Conservation (phyloP, 2,797 vertebrate genomes). For the Tenualosa ilisha region DNA sequence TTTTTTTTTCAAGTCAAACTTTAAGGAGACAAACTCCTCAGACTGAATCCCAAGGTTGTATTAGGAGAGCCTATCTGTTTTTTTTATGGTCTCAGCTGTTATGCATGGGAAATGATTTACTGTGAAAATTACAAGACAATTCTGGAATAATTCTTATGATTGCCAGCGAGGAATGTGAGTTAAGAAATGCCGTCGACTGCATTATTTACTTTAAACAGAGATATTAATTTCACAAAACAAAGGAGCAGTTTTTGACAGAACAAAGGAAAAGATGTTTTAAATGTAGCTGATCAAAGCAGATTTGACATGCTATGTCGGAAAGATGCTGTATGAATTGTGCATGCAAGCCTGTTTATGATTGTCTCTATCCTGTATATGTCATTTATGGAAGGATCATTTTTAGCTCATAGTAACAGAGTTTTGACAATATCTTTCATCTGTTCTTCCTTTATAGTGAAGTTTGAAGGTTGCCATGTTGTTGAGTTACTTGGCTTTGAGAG, state of each 20-base stretch:
- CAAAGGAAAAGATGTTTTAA: not conserved
- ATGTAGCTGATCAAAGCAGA: not conserved
- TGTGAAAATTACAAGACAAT: not conserved
- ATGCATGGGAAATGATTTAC: not conserved
- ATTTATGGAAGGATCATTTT: not conserved
- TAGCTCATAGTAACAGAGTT: not conserved
- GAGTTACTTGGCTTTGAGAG: conserved; percentile 82
- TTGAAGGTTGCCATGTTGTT: conserved; percentile 84
- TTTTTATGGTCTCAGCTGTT: not conserved
- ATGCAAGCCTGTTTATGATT: not conserved
- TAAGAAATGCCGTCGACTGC: not conserved
- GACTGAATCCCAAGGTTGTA: not conserved
- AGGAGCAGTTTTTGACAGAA: not conserved
- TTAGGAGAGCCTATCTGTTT: not conserved
- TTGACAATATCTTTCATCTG: conserved; percentile 36
- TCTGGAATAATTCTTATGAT: not conserved
- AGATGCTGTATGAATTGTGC: not conserved
- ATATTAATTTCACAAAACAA: not conserved
- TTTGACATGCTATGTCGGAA: not conserved
- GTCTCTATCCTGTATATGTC: not conserved
- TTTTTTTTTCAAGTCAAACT: conserved; percentile 21
- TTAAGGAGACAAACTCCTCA: not conserved
- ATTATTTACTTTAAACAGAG: not conserved
- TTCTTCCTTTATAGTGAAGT: conserved; percentile 78
- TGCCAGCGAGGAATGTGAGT: not conserved